These are phyloP conservation scores for Ceriagrion tenellum DNA, from an alignment of 2,888 invertebrate species.

Conservation along the genomic window DNA sequence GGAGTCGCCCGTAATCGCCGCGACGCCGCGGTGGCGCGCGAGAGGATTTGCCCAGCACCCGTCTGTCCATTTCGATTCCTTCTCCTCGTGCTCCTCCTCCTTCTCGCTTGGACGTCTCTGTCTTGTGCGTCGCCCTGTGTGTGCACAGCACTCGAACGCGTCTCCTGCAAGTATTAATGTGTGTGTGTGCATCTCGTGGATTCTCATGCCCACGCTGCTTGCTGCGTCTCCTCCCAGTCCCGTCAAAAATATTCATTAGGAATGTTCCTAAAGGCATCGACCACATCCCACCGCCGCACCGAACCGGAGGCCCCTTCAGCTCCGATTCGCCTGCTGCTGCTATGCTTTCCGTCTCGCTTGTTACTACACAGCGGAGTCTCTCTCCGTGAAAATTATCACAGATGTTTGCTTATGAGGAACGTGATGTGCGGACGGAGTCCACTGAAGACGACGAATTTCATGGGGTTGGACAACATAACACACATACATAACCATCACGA, in stretches of 20 bases:
- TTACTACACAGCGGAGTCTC: neutral
- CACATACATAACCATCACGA: no score
- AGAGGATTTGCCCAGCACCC: neutral
- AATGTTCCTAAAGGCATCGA: neutral
- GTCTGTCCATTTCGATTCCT: neutral
- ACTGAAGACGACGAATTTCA: no score
- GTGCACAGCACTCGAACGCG: constrained; percentile 41
- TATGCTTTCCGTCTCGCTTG: neutral
- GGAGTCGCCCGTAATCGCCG: constrained; percentile 18
- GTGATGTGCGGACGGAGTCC: no score
- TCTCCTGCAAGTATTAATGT: neutral
- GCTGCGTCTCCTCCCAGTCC: neutral
- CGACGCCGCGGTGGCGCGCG: constrained; percentile 14
- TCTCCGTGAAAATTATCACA: neutral
- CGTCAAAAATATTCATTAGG: neutral
- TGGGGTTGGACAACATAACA: no score
- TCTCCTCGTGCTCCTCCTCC: neutral
- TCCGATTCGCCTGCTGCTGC: neutral
- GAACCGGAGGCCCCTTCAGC: neutral
- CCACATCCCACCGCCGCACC: neutral
- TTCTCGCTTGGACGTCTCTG: neutral
- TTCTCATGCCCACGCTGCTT: neutral
- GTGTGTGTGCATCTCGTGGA: neutral
- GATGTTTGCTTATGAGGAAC: no score
- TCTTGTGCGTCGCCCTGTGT: neutral